Conservation (phyloP, 2,797 vertebrate species). For the Ficedula albicollis region DNA sequence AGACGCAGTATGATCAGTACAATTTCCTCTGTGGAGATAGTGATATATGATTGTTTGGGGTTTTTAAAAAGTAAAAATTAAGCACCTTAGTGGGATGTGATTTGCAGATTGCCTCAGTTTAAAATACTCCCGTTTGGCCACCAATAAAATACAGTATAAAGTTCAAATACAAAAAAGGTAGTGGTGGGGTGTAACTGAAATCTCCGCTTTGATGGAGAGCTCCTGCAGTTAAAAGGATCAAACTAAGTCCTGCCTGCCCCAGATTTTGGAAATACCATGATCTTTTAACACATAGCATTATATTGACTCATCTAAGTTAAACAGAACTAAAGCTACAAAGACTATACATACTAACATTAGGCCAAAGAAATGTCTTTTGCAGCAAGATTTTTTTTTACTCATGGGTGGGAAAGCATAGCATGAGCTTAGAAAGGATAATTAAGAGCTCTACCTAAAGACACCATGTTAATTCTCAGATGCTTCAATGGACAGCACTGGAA, state of each 20-base stretch:
- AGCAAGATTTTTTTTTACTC: background rate
- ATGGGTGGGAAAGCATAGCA: background rate
- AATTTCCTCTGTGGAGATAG: background rate
- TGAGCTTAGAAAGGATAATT: background rate
- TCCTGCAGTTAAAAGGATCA: slow-evolving; percentile 15
- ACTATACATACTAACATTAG: background rate
- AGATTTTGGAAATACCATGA: slow-evolving; percentile 9
- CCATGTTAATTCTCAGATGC: background rate
- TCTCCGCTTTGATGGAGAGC: background rate
- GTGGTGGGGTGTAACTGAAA: background rate
- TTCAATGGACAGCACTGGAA: background rate
- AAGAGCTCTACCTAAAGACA: background rate
- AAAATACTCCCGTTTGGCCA: background rate
- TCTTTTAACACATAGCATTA: background rate
- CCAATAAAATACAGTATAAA: background rate
- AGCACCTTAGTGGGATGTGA: background rate
- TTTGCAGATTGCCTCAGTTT: background rate
- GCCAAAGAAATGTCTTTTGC: background rate
- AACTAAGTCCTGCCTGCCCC: background rate
- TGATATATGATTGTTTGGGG: background rate
- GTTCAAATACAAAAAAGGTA: background rate
- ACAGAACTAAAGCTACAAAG: background rate
- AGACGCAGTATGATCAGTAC: background rate
- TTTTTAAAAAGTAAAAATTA: background rate
- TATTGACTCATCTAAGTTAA: background rate